Percentiles rank a stretch among this genome's conserved stretches.
Evolutionary conservation across 2,113 vertebrate species (phyloP).

Genomic region (Pogona vitticeps): DNA sequence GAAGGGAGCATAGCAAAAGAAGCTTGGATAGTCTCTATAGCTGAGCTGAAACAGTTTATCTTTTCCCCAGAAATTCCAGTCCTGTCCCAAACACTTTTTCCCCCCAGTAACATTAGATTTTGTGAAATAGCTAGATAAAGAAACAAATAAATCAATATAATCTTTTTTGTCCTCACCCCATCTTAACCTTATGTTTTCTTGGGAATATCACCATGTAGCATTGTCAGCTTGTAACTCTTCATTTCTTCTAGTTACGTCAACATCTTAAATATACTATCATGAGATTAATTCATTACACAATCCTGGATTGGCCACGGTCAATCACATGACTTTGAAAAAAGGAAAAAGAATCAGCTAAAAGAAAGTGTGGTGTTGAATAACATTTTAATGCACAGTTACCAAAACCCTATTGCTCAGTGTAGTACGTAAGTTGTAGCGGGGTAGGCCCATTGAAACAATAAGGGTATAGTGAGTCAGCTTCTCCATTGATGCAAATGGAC

Average conservation of each 20-base stretch:
- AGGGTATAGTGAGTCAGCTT: too few relatives aligned
- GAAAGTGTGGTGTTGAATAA: not conserved
- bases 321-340: not conserved
- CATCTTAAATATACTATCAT: not conserved
- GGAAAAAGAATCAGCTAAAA: not conserved
- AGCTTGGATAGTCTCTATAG: not conserved
- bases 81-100: not conserved
- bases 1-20: not conserved
- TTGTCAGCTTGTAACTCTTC: not conserved
- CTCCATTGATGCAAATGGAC: not conserved
- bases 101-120: too few relatives aligned
- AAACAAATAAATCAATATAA: not conserved
- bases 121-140: too few relatives aligned
- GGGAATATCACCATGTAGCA: not conserved
- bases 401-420: too few relatives aligned
- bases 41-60: not conserved
- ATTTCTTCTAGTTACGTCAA: not conserved
- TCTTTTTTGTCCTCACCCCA: not conserved
- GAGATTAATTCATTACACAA: not conserved
- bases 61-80: not conserved
- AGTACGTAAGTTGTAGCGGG: too few relatives aligned
- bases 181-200: not conserved
- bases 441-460: too few relatives aligned
- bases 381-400: too few relatives aligned
- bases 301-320: not conserved